Percentiles rank a stretch among this genome's conserved stretches.
Evolutionary conservation across 2,888 invertebrate genomes (phyloP).

Genomic region (Eupeodes luniger): DNA sequence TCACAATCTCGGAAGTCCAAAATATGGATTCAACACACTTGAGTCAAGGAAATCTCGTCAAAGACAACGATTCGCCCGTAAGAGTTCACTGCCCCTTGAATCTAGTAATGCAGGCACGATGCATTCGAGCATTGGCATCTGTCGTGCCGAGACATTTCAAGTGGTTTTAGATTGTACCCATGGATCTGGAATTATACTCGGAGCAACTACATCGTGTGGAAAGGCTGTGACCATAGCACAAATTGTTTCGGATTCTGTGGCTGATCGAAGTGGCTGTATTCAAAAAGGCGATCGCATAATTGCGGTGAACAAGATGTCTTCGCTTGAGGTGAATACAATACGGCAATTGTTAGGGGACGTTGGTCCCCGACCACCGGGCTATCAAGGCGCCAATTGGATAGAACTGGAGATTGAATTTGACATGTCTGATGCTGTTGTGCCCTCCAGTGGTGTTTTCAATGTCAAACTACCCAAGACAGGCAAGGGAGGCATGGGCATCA

Average conservation of each 20-base stretch:
- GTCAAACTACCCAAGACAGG: constrained; percentile 92
- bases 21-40: constrained; percentile 86
- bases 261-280: constrained; percentile 89
- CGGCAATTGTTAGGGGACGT: constrained; percentile 84
- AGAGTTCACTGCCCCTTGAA: constrained; percentile 85
- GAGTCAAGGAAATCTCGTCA: constrained; percentile 85
- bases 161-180: constrained; percentile 84
- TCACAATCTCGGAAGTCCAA: constrained; percentile 84
- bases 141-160: constrained; percentile 83
- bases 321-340: constrained; percentile 86
- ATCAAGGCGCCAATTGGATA: constrained; percentile 87
- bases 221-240: constrained; percentile 82
- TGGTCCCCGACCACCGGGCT: constrained; percentile 79
- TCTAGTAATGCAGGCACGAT: constrained; percentile 72
- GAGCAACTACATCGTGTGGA: constrained; percentile 80
- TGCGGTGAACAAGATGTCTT: constrained; percentile 92
- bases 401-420: constrained; percentile 94
- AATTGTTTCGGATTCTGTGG: constrained; percentile 82
- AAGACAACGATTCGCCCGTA: constrained; percentile 84
- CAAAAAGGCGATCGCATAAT: constrained; percentile 93
- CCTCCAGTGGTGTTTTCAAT: constrained; percentile 95
- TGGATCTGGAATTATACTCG: constrained; percentile 83
- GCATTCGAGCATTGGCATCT: constrained; percentile 81
- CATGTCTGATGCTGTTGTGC: constrained; percentile 95
- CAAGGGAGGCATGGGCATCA: constrained; percentile 93